Evolutionary conservation across 2,113 vertebrate species (phyloP), one percentile per base, ranked within the genome.

Genomic region (Psammodynastes pulverulentus): DNA sequence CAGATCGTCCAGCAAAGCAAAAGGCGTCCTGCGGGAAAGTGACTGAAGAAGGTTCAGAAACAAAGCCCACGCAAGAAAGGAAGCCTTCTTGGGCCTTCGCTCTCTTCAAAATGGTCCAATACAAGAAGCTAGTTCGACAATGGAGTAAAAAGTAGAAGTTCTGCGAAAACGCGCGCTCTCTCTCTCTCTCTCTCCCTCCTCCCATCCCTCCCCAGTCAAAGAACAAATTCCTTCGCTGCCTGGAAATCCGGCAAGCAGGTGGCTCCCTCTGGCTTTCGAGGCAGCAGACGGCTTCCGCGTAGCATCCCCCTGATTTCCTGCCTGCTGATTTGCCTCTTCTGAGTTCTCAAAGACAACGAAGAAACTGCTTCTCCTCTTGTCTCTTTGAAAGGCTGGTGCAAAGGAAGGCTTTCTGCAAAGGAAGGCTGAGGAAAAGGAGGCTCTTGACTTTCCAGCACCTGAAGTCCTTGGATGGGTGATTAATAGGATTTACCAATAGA

Each of bases 221-320:
- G 29, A 39, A 34, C 51, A 54, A 54, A 34, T 88, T 88, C 51
- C 86, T 52, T 88, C 53, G 9, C 51, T 9, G 86, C 15, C 51
- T 54, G 51, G 43, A 46, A 29, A 53, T 53, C 17, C 1, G 23
- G 86, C 86, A 9, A 9, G 49, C 86, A 87, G 86, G 86, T 51
- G 49, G 86, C 86, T 53, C 49, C 89, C 89, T 84, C 89, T 53
- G 49, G 49, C 89, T 90, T 84, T 54, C 90, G 39, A 26, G 46
- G 52, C 7, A 49, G 49, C n/a, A 39, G 62, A 24, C 5, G 84
- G 23, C 45, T 48, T 46, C 26, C 62, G 23, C 87, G 45, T 52
- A 51, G 67, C 87, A 24, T 45, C 72, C 39, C 49, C 87, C 26
- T 6, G 19, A 45, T 43, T 52, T 62, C 56, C 56, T 58, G 46